Percentiles rank a stretch among this genome's conserved stretches.
These are phyloP conservation scores for Bacillus rossius DNA, from an alignment of 1,140 invertebrate species.

Conservation along the genomic window DNA sequence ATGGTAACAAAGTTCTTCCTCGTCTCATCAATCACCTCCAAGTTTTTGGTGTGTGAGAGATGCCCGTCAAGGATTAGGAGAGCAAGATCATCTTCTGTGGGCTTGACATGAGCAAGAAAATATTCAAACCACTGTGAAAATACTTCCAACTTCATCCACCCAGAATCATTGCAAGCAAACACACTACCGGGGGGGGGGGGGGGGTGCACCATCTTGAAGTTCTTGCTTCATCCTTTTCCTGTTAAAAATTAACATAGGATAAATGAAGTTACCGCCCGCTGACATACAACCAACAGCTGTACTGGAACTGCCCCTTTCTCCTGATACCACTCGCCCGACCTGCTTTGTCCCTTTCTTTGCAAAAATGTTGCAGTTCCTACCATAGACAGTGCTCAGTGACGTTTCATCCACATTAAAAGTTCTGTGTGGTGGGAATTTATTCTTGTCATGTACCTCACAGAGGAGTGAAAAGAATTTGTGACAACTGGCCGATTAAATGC, in stretches of 20 bases:
- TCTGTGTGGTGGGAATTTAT: constrained; percentile 9
- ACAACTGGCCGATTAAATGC: constrained; percentile 26
- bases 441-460: constrained; percentile 14
- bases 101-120: constrained; percentile 23
- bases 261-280: constrained; percentile 29
- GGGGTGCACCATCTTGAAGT: constrained; percentile 23
- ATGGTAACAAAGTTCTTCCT: constrained; percentile 25
- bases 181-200: constrained; percentile 20
- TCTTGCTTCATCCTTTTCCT: constrained; percentile 17
- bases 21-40: constrained; percentile 17
- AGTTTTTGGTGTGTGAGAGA: constrained; percentile 9
- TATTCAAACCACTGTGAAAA: constrained; percentile 22
- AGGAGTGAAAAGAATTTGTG: constrained; percentile 19
- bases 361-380: constrained; percentile 18
- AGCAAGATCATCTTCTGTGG: constrained; percentile 20
- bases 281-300: constrained; percentile 24
- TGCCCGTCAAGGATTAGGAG: constrained; percentile 18
- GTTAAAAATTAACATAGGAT: constrained; percentile 21
- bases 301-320: constrained; percentile 24
- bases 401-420: constrained; percentile 41
- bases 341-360: constrained; percentile 22
- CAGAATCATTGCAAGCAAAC: constrained; percentile 19
- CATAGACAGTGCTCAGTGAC: constrained; percentile 29
- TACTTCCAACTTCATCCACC: constrained; percentile 18
- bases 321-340: constrained; percentile 24